Evolutionary conservation across 1,140 invertebrate species (phyloP).

Genomic region (Yoshiicerus persimilis): DNA sequence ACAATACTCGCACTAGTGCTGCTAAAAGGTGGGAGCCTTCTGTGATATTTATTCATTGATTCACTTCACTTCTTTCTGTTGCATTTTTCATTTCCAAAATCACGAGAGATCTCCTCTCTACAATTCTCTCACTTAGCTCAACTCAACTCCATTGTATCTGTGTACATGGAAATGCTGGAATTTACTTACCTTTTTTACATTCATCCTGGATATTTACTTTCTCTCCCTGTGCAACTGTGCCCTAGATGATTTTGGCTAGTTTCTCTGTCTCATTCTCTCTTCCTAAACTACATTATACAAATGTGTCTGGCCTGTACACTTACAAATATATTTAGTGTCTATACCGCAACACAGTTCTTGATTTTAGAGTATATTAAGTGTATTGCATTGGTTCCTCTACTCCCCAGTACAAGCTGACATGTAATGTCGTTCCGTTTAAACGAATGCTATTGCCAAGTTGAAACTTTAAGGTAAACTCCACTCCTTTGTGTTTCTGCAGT

Average conservation of each 20-base stretch:
- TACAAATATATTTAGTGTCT: too few relatives aligned
- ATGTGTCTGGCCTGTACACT: not conserved
- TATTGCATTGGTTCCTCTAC: too few relatives aligned
- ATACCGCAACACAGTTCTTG: too few relatives aligned
- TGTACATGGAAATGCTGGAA: not conserved
- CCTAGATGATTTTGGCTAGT: not conserved
- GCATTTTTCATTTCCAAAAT: not conserved
- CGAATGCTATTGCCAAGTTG: not conserved
- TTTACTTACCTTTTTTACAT: not conserved
- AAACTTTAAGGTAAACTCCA: not conserved
- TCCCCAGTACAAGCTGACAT: not conserved
- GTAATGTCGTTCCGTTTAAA: not conserved
- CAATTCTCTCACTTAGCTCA: not conserved
- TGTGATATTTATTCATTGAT: constrained; percentile 16
- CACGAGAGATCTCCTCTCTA: not conserved
- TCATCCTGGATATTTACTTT: not conserved
- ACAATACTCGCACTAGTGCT: not conserved
- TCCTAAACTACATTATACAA: not conserved
- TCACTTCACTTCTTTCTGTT: not conserved
- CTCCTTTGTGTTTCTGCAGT: not conserved
- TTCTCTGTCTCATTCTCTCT: not conserved
- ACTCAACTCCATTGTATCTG: not conserved
- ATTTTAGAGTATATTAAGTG: too few relatives aligned
- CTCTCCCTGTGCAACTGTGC: not conserved
- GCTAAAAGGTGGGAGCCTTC: not conserved